Evolutionary conservation across 64 coral and sea anemone genomes (phyloP), one percentile per base, ranked within the genome.

Genomic region (Porites lutea): DNA sequence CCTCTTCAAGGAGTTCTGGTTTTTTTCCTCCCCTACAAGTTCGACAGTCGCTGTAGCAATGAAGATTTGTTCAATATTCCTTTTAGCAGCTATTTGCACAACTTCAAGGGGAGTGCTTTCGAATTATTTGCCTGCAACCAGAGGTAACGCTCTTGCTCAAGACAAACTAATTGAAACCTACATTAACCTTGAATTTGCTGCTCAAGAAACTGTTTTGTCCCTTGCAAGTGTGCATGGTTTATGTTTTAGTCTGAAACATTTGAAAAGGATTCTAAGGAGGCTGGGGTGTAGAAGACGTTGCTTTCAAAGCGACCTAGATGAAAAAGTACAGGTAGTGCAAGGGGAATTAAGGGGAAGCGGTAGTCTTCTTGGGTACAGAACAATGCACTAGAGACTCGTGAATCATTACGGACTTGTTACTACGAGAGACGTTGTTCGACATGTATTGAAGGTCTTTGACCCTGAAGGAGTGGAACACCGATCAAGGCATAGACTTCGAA

Each of bases 281-380:
- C 67, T 87, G 44, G 84, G 84, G 9, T 87, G 84, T 69, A 55
- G 48, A 82, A 72, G 50, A 65, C 67, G 83, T 87, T 19, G 48
- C 48, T 43, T 52, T 87, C 84, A 67, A 51, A 87, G 48, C 50
- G 65, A 71, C 67, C 59, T 72, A 74, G 48, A 72, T 73, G 84
- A 87, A 20, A 73, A 71, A 45, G 65, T 68, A 22, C 64, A 72
- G 8, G 65, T 12, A 57, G 54, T 57, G 54, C 8, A 57, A 12
- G 12, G 12, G 12, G 54, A 57, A 12, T 27, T 83, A 57, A 72
- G 66, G 48, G 84, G 65, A 68, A 87, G 84, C 50, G 84, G 84
- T 52, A 87, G 66, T 87, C 51, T 87, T 23, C 83, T 72, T 51
- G 83, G 67, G 65, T 87, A 87, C 46, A 72, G 83, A 72, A 65